Evolutionary conservation across 2,113 vertebrate genomes (phyloP).

Genomic region (Hydropotes inermis): DNA sequence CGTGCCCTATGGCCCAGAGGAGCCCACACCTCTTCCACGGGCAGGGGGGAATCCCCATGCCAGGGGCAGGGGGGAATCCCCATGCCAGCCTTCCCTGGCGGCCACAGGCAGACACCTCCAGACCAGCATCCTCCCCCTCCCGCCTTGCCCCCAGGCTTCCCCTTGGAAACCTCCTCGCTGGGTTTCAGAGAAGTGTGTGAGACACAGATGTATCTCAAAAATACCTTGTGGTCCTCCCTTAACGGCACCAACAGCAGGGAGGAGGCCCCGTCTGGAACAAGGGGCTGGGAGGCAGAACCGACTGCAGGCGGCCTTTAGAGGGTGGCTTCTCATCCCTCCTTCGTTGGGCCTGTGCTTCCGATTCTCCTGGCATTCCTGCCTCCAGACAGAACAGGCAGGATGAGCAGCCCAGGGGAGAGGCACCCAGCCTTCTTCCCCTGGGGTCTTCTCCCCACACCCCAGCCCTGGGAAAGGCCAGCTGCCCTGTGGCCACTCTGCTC

Average conservation of each 20-base stretch:
- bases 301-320: neutral
- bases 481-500: neutral
- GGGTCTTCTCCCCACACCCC: neutral
- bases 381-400: neutral
- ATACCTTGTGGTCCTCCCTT: neutral
- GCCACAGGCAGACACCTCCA: neutral
- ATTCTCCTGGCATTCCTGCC: neutral
- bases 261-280: neutral
- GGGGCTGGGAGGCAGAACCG: neutral
- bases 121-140: slow-evolving; percentile 31
- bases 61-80: neutral
- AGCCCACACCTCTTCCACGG: neutral
- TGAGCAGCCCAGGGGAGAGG: neutral
- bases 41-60: neutral
- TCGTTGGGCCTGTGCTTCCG: neutral
- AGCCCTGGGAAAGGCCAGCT: neutral
- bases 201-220: neutral
- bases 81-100: neutral
- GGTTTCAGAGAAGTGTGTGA: neutral
- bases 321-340: neutral
- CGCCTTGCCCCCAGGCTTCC: neutral
- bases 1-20: neutral
- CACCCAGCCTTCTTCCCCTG: neutral
- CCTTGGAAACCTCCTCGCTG: neutral
- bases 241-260: neutral